phyloP scores from a whole-genome alignment of 2,888 invertebrate genomes.

The Lysandra bellargus region DNA sequence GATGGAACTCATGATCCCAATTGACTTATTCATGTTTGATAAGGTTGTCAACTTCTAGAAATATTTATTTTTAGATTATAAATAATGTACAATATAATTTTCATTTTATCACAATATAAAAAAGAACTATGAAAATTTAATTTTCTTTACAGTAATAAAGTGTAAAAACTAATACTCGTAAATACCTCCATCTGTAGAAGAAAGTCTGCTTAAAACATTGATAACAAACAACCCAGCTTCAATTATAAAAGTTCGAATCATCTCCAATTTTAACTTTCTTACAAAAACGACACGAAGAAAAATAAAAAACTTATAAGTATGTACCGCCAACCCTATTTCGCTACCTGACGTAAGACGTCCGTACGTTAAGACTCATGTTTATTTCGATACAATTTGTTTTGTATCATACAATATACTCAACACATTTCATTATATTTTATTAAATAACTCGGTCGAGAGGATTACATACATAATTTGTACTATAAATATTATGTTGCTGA shows the following conservation, averaged over 20 bases:
- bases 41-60: neutral
- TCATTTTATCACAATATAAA: neutral
- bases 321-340: neutral
- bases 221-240: too few species aligned
- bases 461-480: neutral
- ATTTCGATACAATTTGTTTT: constrained; percentile 13
- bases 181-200: neutral
- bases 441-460: neutral
- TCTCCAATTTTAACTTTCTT: too few species aligned
- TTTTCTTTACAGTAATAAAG: too few species aligned
- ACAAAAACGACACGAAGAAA: too few species aligned
- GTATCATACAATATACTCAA: neutral
- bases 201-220: too few species aligned
- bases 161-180: too few species aligned
- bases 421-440: constrained; percentile 1
- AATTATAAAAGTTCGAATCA: too few species aligned
- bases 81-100: neutral
- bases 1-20: constrained; percentile 11
- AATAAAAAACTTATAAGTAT: neutral
- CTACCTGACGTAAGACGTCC: neutral
- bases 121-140: too few species aligned
- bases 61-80: neutral
- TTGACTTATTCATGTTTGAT: neutral
- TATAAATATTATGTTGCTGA: neutral
- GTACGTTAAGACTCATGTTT: constrained; percentile 1